Evolutionary conservation across 2,797 vertebrate species (phyloP), one percentile per base, ranked within the genome.

Genomic region (Harpagifer antarcticus): DNA sequence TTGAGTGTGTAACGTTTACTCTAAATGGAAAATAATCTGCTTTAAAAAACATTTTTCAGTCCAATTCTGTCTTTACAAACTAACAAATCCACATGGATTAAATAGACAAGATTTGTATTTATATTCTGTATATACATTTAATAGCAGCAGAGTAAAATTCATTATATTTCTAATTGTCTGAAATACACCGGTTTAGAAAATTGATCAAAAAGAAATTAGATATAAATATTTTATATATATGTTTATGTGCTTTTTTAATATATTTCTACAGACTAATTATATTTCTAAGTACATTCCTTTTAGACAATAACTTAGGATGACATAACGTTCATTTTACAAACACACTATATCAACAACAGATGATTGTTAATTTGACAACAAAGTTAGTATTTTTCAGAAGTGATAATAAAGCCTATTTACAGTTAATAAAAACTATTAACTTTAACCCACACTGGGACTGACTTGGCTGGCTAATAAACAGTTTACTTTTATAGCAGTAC

Each of bases 101-200:
- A 58, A 11, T 11, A 59, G 10, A 50, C 16, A 4, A 60, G 3
- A 65, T 1, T 33, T 57, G 11, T 53, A 12, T 40, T 67, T 47
- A 14, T 50, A 12, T 54, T 54, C 62, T 20, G 9, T 20, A 40
- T 9, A 27, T 13, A 68, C 6, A 60, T 66, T 31, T n/a, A 45
- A 64, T 59, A 33, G 11, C 20, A n/a, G 15, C 33, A 64, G 14
- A 43, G 31, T 20, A 8, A 50, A 72, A 62, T 55, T 0, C 5
- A 55, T 57, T n/a, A 13, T 17, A 23, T 64, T 43, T 17, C 8
- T 31, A 58, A 50, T 74, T 48, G 7, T 53, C 45, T 72, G 43
- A 8, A 55, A 73, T 42, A 68, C 58, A 70, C 58, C 56, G 67
- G 58, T 62, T 74, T 56, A 62, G 43, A 77, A 72, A 14, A 0